Evolutionary conservation across 2,113 vertebrate species (phyloP).

Genomic region (Chascanopsetta lugubris): DNA sequence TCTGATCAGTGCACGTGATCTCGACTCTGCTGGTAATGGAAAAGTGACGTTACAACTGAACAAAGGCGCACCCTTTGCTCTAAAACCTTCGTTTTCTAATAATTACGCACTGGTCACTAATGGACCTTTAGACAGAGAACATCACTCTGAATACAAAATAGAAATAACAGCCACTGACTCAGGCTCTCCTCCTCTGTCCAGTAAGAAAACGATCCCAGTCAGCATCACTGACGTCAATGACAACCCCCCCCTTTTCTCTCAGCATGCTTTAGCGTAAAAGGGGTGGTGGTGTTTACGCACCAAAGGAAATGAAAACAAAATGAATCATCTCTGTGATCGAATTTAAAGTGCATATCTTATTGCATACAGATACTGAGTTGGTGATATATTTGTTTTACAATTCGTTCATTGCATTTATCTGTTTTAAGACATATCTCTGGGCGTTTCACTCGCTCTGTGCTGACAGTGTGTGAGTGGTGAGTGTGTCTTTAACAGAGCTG

Average conservation of each 20-base stretch:
- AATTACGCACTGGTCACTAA: slow-evolving; percentile 89
- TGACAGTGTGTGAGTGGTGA: background rate
- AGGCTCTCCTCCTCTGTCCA: slow-evolving; percentile 82
- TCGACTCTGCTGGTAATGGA: slow-evolving; percentile 72
- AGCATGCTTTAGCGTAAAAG: slow-evolving; percentile 29
- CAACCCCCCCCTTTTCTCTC: slow-evolving; percentile 82
- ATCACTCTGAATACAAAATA: slow-evolving; percentile 75
- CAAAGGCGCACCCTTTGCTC: slow-evolving; percentile 82
- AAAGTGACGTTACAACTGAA: slow-evolving; percentile 76
- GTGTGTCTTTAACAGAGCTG: slow-evolving; percentile 37
- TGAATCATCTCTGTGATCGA: background rate
- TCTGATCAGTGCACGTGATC: slow-evolving; percentile 68
- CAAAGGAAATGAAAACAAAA: background rate
- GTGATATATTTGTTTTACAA: background rate
- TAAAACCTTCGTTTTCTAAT: slow-evolving; percentile 85
- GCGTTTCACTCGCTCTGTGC: background rate
- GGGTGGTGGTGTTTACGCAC: fast-evolving
- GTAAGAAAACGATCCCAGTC: slow-evolving; percentile 79
- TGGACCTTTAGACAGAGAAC: slow-evolving; percentile 83
- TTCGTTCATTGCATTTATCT: too few species aligned
- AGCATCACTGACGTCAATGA: slow-evolving; percentile 90
- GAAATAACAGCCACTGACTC: slow-evolving; percentile 83
- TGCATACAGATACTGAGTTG: fast-evolving
- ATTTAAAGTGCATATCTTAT: too few species aligned
- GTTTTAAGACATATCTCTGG: fast-evolving